Evolutionary conservation across 2,113 vertebrate species (phyloP).

Genomic region (Corapipo altera): DNA sequence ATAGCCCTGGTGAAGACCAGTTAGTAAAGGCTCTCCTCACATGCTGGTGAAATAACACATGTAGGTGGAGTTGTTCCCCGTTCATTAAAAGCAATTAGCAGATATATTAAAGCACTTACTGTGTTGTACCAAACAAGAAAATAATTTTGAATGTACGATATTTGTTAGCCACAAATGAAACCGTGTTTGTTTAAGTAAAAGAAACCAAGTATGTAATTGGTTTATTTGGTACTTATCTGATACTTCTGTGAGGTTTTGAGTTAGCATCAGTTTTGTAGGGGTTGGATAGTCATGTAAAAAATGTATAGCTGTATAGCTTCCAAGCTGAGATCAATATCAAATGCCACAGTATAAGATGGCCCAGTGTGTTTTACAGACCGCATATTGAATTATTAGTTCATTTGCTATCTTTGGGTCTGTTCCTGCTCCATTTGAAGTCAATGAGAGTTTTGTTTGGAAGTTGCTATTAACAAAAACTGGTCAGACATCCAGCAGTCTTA

Average conservation of each 20-base stretch:
- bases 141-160: neutral
- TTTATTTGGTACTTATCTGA: neutral
- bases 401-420: conserved; percentile 69
- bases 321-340: conserved; percentile 50
- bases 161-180: neutral
- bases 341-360: conserved; percentile 39
- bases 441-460: conserved; percentile 67
- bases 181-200: neutral
- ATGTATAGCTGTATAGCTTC: conserved; percentile 15
- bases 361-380: conserved; percentile 28
- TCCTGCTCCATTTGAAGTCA: conserved; percentile 63
- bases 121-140: neutral
- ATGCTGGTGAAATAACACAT: neutral
- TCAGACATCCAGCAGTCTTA: conserved; percentile 57
- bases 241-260: neutral
- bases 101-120: neutral
- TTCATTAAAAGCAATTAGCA: neutral
- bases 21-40: neutral
- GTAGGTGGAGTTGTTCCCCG: neutral
- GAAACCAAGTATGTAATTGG: neutral
- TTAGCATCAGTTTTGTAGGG: neutral
- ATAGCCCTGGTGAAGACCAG: neutral
- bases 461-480: conserved; percentile 56
- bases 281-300: conserved; percentile 11
- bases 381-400: conserved; percentile 51